Evolutionary conservation across 2,888 invertebrate species (phyloP), one percentile per base, ranked within the genome.

Genomic region (Caenorhabditis sp.): DNA sequence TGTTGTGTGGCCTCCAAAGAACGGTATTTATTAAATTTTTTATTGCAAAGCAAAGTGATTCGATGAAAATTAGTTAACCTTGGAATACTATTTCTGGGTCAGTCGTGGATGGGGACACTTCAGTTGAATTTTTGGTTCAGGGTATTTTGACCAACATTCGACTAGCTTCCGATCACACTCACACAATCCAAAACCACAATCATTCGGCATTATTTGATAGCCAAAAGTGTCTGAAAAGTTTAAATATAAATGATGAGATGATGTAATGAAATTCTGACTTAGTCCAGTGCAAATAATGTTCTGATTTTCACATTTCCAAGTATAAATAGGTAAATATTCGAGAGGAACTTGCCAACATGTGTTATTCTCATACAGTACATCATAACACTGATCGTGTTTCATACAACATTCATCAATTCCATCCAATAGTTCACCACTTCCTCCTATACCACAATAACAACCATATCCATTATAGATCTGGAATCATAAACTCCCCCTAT

Each of bases 381-480:
- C 57, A 26, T 69, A 69, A 26, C 69, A 69, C 0, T 27, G 2
- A 27, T 69, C 69, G 19, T 69, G 69, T 14, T 54, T 17, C 0
- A 54, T 53, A 37, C 69, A 69, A 54, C 69, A 69, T 60, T 63
- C 60, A 36, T 69, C 69, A n/a, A 69, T 64, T 17, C 57, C 64
- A 55, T 69, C 64, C 5, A 69, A 55, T 24, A 27, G 26, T 4
- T 63, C 53, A 23, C 69, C 69, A 57, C 58, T 58, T 21, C 69
- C 69, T 14, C 69, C 69, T 14, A 69, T 69, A 14, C 69, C 69
- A 60, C 69, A 69, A 27, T 69, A 69, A 23, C 69, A 69, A 0
- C 69, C 69, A 27, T 64, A 69, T 5, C 69, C 69, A 27, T 69
- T 69, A 55, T 69, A 69, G 10, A 69, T 64, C 64, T 69, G 21